A percentile compares a stretch with the other conserved stretches of the same genome.
These are phyloP conservation scores for Coregonus sp. DNA, from an alignment of 2,797 vertebrate species.

Conservation along the genomic window DNA sequence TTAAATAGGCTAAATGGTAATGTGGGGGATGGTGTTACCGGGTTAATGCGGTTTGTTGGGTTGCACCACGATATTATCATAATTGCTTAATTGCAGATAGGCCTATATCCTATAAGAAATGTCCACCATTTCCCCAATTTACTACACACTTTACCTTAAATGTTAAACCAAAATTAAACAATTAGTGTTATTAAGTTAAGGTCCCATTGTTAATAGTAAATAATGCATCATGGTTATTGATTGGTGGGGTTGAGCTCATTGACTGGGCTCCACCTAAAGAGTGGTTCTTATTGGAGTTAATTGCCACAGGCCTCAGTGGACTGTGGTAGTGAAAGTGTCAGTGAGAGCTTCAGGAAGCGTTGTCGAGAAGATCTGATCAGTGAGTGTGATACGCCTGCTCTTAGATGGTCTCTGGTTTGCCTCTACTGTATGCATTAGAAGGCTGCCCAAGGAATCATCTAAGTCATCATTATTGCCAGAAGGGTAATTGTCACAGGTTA, in stretches of 20 bases:
- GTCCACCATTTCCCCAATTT: not conserved
- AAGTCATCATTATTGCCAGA: not conserved
- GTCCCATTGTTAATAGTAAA: not conserved
- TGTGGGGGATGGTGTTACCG: not conserved
- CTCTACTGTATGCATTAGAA: not conserved
- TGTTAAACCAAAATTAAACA: not conserved
- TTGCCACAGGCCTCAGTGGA: not conserved
- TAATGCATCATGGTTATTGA: not conserved
- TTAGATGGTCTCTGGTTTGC: not conserved
- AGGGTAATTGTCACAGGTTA: too few relatives aligned
- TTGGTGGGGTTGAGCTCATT: conserved; percentile 16
- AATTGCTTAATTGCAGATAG: not conserved
- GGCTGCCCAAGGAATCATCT: not conserved
- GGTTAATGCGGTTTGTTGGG: not conserved
- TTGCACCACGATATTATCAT: not conserved
- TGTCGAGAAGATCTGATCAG: not conserved
- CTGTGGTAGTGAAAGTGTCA: not conserved
- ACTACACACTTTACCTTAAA: too few relatives aligned
- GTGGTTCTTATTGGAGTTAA: not conserved
- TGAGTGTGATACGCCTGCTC: not conserved
- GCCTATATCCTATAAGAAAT: not conserved
- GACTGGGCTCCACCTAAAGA: not conserved
- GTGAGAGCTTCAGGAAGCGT: not conserved
- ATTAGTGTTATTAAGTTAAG: not conserved
- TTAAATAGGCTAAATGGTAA: not conserved